Base-by-base conservation (phyloP, 2,797 vertebrate genomes). In the Neosilurus hyrtlii region DNA sequence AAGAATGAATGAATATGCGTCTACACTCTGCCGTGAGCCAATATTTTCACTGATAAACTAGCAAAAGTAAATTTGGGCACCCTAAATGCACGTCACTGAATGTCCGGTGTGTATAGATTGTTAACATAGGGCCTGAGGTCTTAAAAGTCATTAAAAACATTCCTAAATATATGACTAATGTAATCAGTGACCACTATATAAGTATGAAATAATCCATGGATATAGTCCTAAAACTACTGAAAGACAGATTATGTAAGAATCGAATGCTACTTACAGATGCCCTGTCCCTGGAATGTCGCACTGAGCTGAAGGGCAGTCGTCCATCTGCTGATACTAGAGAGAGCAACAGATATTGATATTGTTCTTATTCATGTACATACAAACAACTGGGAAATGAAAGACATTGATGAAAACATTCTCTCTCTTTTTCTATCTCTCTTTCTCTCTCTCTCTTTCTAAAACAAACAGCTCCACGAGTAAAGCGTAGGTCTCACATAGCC, bases 251-350 rank as follows among this genome's bases (percentile, higher is more conserved):
- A 30, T 54, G 11, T 35, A 35, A 20, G 18, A 62, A 26, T n/a
- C 11, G 4, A 67, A 43, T 4, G 74, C 70, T 84, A 93, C 95
- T 98, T 92, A 99, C 97, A 87, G 94, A 95, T 84, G 95, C 94
- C 92, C 96, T 95, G 90, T 99, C 96, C 83, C 95, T 97, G 82
- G 97, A 96, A 90, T 96, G 96, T 89, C 97, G 96, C 91, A 95
- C 95, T 81, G 96, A 94, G 89, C 96, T 95, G 87, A 97, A 94
- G 89, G 95, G 95, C 90, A 97, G 97, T 84, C 96, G 94, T 81
- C 94, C 91, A 89, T 99, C 94, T 83, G 93, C 87, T 52, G 86
- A 91, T 90, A 96, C 95, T 93, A 91, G 14, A 61, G 7, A 80
- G n/a, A 30, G 7, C 73, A 30, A 51, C 18, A 80, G 3, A 82